Base-by-base conservation (phyloP, 1,140 invertebrate species). In the Drosophila sturtevanti region DNA sequence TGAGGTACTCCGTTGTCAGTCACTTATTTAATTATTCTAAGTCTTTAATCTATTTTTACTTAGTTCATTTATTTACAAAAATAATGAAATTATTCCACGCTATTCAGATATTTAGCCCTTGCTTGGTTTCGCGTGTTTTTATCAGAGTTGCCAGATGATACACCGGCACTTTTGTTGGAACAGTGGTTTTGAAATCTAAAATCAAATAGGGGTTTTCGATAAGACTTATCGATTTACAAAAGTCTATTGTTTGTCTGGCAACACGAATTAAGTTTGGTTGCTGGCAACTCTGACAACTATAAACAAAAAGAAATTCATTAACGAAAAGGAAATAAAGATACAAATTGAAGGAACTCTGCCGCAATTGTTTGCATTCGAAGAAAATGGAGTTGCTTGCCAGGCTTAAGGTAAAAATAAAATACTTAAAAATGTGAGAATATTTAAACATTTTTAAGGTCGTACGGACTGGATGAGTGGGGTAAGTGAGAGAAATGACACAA, bases 121-220 rank as follows among this genome's bases (percentile, higher is more conserved):
- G 1, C 31, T 62, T 16, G 48, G 54, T 65, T 74, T 63, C 72
- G 72, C 72, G 72, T 74, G 72, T 74, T 74, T 74, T 14, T 9
- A 37, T 37, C 16, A 48, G 35, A 1, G 62, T 4, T 73, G 54
- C 70, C 68, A 14, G 37, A 72, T 1, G 11, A 18, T 1, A 58
- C n/a, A 55, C 24, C 70, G 67, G 71, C 27, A 38, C 3, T 37
- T 4, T n/a, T 4, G 6, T 3, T 3, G n/a, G n/a, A 34, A 41
- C 14, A 4, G 6, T 10, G 35, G 37, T 70, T 35, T 52, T 31
- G 27, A 31, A 31, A 1, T 4, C 1, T n/a, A n/a, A 31, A 4
- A 7, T 10, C 9, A 16, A 14, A 62, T 68, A 71, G 12, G 12
- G 35, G 44, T 18, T 21, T 27, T 18, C 5, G 5, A 0, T 0